Percentiles rank a stretch among this genome's conserved stretches.
These are phyloP conservation scores for Hybos culiciformis DNA, from an alignment of 2,888 invertebrate genomes.

Conservation along the genomic window DNA sequence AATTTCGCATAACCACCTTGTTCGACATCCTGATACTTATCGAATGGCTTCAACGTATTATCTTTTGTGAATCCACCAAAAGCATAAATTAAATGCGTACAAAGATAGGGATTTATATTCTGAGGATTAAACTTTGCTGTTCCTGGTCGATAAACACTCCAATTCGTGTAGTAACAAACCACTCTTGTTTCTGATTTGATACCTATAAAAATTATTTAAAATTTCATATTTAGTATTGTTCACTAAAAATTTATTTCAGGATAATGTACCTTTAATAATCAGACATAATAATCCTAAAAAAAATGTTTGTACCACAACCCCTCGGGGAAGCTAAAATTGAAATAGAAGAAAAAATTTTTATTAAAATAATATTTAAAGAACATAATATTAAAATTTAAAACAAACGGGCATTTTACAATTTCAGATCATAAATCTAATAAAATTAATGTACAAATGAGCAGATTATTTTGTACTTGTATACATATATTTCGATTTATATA, in stretches of 20 bases:
- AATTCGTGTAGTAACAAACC: conserved; percentile 87
- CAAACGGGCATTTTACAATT: no score
- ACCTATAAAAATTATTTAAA: conserved; percentile 24
- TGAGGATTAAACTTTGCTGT: conserved; percentile 84
- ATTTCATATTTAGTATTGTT: no score
- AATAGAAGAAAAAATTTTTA: no score
- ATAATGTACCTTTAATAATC: conserved; percentile 25
- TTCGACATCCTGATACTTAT: conserved; percentile 90
- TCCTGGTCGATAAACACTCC: conserved; percentile 84
- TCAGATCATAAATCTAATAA: no score
- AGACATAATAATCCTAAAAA: conserved; percentile 27
- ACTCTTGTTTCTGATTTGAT: conserved; percentile 50
- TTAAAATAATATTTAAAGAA: conserved; percentile 7
- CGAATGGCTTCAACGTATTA: conserved; percentile 80
- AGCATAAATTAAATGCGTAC: conserved; percentile 85
- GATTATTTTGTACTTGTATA: no score
- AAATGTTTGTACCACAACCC: conserved; percentile 31
- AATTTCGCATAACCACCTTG: conserved; percentile 96
- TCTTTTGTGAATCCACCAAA: conserved; percentile 88
- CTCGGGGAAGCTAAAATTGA: conserved; percentile 29
- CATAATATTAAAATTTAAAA: background rate
- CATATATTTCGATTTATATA: no score
- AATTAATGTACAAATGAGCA: no score
- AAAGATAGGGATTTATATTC: conserved; percentile 88
- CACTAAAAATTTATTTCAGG: background rate